These are phyloP conservation scores for Leucosticte australis DNA, from an alignment of 2,113 vertebrate species.

Conservation along the genomic window DNA sequence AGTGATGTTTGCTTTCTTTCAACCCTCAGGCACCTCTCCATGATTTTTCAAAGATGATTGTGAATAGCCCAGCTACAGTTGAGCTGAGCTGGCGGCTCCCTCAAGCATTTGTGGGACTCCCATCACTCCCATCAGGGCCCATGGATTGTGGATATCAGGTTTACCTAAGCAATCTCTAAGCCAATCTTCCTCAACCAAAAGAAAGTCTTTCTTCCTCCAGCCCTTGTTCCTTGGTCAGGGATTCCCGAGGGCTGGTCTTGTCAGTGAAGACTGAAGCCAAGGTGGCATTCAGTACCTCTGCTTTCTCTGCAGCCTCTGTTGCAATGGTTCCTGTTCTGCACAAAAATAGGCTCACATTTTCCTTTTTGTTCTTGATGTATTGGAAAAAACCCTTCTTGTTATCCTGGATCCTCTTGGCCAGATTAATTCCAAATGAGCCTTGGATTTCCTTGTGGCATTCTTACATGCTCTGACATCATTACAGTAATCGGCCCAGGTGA, in stretches of 20 bases:
- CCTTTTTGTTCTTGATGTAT: not conserved
- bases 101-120: not conserved
- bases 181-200: not conserved
- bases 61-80: not conserved
- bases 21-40: not conserved
- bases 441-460: not conserved
- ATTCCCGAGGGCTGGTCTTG: not conserved
- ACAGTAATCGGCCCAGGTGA: not conserved
- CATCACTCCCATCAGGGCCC: not conserved
- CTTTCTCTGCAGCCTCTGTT: not conserved
- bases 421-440: not conserved
- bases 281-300: not conserved
- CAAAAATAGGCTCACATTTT: not conserved
- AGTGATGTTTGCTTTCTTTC: not conserved
- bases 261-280: not conserved
- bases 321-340: too few species aligned
- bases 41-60: not conserved
- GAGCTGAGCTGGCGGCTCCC: not conserved
- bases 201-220: not conserved
- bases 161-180: not conserved
- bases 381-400: not conserved
- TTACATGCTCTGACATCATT: not conserved
- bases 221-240: not conserved
- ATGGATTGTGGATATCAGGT: not conserved
- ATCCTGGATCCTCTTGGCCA: not conserved